Conservation (phyloP, 1,140 invertebrate genomes). For the Tetramorium alpestre region DNA sequence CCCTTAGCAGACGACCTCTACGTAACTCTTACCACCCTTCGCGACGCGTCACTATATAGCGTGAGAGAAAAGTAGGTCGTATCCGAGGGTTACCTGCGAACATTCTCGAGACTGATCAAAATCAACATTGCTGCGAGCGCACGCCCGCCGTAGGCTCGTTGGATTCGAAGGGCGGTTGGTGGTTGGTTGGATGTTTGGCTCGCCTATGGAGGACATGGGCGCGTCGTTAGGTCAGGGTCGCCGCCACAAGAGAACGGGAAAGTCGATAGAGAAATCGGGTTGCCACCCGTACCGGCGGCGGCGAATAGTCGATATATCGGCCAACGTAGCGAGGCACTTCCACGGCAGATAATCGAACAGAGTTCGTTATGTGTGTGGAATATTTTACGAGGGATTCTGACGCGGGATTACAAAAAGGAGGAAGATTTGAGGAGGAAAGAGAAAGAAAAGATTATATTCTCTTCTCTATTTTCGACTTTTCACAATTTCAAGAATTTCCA, state of each 20-base stretch:
- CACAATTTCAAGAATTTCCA: not conserved
- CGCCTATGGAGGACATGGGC: slow-evolving; percentile 42
- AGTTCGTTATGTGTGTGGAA: not conserved
- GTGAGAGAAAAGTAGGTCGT: slow-evolving; percentile 56
- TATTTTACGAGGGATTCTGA: not conserved
- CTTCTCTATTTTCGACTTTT: not conserved
- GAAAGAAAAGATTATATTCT: not conserved
- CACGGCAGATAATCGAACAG: slow-evolving; percentile 43
- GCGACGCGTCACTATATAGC: slow-evolving; percentile 17
- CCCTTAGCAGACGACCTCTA: slow-evolving; percentile 18
- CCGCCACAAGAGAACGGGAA: slow-evolving; percentile 66
- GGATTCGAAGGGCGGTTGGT: slow-evolving; percentile 52
- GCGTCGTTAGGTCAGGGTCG: slow-evolving; percentile 74
- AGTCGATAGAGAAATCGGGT: slow-evolving; percentile 74
- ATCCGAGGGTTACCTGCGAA: slow-evolving; percentile 50
- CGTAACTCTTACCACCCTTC: slow-evolving; percentile 32
- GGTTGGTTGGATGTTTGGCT: slow-evolving; percentile 44
- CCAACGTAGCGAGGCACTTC: slow-evolving; percentile 40
- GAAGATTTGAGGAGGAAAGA: not conserved
- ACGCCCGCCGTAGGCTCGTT: slow-evolving; percentile 51
- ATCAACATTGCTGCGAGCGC: slow-evolving; percentile 37
- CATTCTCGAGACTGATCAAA: slow-evolving; percentile 47
- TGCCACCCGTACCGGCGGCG: slow-evolving; percentile 26
- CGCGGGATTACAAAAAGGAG: not conserved
- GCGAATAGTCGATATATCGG: slow-evolving; percentile 69